These are phyloP conservation scores for Muscina levida DNA, from an alignment of 2,888 invertebrate genomes.

Conservation along the genomic window DNA sequence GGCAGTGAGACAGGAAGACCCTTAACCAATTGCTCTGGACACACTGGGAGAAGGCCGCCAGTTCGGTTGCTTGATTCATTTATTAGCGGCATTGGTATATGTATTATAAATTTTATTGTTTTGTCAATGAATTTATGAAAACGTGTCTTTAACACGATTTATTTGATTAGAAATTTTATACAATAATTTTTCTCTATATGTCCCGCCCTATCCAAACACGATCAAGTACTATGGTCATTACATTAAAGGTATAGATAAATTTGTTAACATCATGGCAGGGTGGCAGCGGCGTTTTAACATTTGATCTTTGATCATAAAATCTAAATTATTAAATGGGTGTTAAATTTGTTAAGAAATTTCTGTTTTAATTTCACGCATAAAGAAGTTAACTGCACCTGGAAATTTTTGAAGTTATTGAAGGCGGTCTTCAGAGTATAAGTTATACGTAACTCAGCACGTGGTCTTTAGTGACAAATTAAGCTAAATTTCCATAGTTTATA, in stretches of 20 bases:
- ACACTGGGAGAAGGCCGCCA: constrained; percentile 4
- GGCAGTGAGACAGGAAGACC: not conserved
- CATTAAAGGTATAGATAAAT: constrained; percentile 27
- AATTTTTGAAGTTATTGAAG: not conserved
- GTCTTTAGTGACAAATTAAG: no score
- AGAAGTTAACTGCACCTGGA: constrained; percentile 20
- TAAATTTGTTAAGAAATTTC: constrained; percentile 42
- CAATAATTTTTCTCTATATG: constrained; percentile 20
- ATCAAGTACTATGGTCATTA: no score
- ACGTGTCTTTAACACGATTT: constrained; percentile 60
- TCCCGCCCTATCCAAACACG: not conserved
- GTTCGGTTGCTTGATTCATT: not conserved
- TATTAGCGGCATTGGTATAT: constrained; percentile 19
- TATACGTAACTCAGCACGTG: no score
- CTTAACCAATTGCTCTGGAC: not conserved
- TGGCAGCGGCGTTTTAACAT: constrained; percentile 25
- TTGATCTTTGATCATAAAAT: constrained; percentile 46
- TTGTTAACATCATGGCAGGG: constrained; percentile 14
- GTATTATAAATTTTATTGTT: constrained; percentile 61
- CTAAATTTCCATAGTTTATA: no score
- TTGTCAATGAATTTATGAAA: constrained; percentile 63
- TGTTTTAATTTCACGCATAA: constrained; percentile 3
- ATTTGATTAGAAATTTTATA: constrained; percentile 31
- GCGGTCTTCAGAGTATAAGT: no score
- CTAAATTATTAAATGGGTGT: constrained; percentile 45